phyloP scores from a whole-genome alignment of 2,113 vertebrate species.

The Gambusia holbrooki region DNA sequence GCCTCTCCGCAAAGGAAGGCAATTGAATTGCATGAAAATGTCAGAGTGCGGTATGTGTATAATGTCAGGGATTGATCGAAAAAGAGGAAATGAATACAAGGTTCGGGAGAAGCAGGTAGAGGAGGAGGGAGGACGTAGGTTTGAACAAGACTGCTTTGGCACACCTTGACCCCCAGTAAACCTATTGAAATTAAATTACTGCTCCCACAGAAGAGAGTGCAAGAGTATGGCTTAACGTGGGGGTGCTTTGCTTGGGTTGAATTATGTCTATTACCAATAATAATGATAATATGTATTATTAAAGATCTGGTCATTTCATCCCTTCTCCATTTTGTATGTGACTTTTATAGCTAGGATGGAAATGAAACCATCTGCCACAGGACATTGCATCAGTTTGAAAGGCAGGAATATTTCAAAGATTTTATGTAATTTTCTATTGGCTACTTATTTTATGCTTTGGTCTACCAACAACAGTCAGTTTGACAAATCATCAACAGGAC shows the following conservation, averaged over 20 bases:
- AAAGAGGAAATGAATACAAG: conserved; percentile 87
- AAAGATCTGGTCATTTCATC: not conserved
- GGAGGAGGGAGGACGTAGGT: conserved; percentile 48
- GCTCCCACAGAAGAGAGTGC: conserved; percentile 78
- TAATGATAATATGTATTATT: not conserved
- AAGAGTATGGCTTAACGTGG: conserved; percentile 45
- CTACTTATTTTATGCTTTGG: too few species aligned
- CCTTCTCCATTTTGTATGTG: not conserved
- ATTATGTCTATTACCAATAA: not conserved
- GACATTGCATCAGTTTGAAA: not conserved
- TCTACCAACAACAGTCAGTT: not conserved
- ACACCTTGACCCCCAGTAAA: conserved; percentile 86
- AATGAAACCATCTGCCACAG: not conserved
- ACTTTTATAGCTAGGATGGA: not conserved
- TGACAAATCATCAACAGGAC: not conserved
- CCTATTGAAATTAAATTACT: conserved; percentile 93
- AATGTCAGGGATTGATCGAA: conserved; percentile 71
- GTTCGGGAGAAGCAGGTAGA: conserved; percentile 73
- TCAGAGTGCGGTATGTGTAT: conserved; percentile 80
- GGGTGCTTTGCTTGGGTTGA: conserved; percentile 27
- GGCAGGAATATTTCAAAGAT: too few species aligned
- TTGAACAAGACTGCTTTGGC: conserved; percentile 84
- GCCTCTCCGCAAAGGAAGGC: conserved; percentile 82
- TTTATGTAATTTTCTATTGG: too few species aligned
- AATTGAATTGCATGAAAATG: conserved; percentile 93